Evolutionary conservation across 92 coral and sea anemone genomes (phyloP), one percentile per base, ranked within the genome.

Genomic region (Blastomussa wellsi): DNA sequence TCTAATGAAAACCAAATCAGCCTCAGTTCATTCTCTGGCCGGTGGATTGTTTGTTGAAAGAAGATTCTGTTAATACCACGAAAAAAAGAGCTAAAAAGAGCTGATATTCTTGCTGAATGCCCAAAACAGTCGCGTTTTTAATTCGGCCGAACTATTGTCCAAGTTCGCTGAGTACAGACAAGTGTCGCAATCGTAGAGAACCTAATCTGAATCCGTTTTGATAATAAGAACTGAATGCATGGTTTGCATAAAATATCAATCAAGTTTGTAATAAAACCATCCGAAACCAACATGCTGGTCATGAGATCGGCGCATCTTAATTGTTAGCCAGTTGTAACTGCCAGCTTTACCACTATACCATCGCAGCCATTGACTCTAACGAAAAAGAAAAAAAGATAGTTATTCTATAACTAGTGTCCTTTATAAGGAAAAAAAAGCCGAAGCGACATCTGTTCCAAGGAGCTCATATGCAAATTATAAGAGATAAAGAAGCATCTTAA

Each of bases 401-500:
- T 33, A 33, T 70, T 70, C n/a, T 70, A 70, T 48, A 20, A 35
- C 13, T 37, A 70, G 48, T 33, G 48, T 70, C 5, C 12, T 37
- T 70, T 13, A 70, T 70, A 5, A 39, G 48, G 7, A 35, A 68
- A 67, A 28, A 33, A 68, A 33, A 31, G 31, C 72, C 8, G 60
- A 67, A 67, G 35, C 22, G 32, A 17, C 78, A 82, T 51, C 78
- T 82, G 78, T 71, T 72, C 36, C 5, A 22, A 82, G 70, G 59
- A 55, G 52, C 22, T 72, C 41, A 72, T 52, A 82, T 82, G 86
- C 78, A 70, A 82, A 82, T 82, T 70, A 53, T 15, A 36, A 20
- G 19, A 33, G 75, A 38, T 70, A 36, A 38, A 70, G 35, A 70
- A 38, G 75, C 44, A 70, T 35, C 24, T 70, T 70, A 70, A 70